Base-by-base conservation (phyloP, 1,140 invertebrate species). In the Diorhabda elongata region DNA sequence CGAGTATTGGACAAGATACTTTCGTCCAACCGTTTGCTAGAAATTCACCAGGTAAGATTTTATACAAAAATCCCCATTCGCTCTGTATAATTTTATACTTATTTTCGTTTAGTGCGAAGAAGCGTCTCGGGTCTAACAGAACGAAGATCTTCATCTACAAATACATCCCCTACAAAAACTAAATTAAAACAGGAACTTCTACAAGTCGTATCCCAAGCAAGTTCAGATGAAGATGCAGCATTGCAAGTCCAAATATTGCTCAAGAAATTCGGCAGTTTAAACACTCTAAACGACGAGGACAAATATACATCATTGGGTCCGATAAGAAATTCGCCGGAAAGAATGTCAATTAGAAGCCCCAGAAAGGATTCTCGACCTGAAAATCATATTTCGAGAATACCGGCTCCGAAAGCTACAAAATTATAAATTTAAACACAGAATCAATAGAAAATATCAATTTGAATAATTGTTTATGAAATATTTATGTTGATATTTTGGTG, bases 141-240 rank as follows among this genome's bases (percentile, higher is more conserved):
- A 2, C 77, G 87, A 3, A 77, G 84, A 4, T 83, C 84, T 1
- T 82, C 83, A 0, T 87, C 86, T 0, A 81, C 86, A 0, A 86
- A 86, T 69, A 86, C 85, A 2, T 89, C 88, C 0, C 88, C 89
- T 0, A 87, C 88, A 0, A 87, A 90, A 52, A 87, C 87, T 72
- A 89, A 88, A 44, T 77, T 91, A 26, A 78, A 90, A n/a, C 88
- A 91, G 75, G 88, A 91, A 74, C 87, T 92, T 2, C 77, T 91
- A 2, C 84, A 88, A 70, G 87, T 90, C 68, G 86, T 90, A 72
- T 86, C 87, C 43, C 84, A 88, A 11, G 87, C 89, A 74, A 88
- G 91, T 73, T 89, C 70, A 42, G 73, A 72, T 44, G 69, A 72
- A 60, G 60, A 61, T 56, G 70, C 72, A 42, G 71, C 73, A 5